A percentile compares a stretch with the other conserved stretches of the same genome.
These are phyloP conservation scores for Idaea biselata DNA, from an alignment of 2,888 invertebrate genomes.

Conservation along the genomic window DNA sequence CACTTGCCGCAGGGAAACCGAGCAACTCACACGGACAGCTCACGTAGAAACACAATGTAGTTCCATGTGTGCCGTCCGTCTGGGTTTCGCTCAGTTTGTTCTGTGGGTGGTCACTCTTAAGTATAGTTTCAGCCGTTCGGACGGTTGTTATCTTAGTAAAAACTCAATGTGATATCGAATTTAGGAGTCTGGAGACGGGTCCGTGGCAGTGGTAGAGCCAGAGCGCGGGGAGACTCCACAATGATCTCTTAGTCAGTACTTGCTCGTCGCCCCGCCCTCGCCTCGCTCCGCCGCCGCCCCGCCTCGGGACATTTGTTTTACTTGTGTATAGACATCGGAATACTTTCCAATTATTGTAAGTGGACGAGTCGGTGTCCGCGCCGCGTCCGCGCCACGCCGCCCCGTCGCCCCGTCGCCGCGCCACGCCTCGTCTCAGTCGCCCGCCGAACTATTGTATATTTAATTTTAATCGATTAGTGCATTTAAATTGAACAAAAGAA, in stretches of 20 bases:
- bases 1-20: no score
- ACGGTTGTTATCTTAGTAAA: slow-evolving; percentile 45
- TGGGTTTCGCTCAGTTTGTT: no score
- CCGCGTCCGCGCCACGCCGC: slow-evolving; percentile 28
- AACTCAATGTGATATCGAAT: slow-evolving; percentile 53
- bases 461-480: slow-evolving; percentile 46
- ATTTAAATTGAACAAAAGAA: slow-evolving; percentile 63
- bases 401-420: slow-evolving; percentile 12
- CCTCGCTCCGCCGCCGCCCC: slow-evolving; percentile 34
- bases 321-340: slow-evolving; percentile 68
- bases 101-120: slow-evolving; percentile 17
- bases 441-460: slow-evolving; percentile 41
- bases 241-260: slow-evolving; percentile 30
- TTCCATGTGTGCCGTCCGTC: no score
- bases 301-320: slow-evolving; percentile 66
- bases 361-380: slow-evolving; percentile 42
- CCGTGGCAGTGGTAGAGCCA: slow-evolving; percentile 6
- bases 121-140: slow-evolving; percentile 54
- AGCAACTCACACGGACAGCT: no score
- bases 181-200: slow-evolving; percentile 44
- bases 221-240: slow-evolving; percentile 22
- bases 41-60: no score
- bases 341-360: slow-evolving; percentile 58
- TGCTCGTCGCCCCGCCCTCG: slow-evolving; percentile 4
- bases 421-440: slow-evolving; percentile 14